These are phyloP conservation scores for Patella ulyssiponensis DNA, from an alignment of 2,888 invertebrate genomes.

Conservation along the genomic window DNA sequence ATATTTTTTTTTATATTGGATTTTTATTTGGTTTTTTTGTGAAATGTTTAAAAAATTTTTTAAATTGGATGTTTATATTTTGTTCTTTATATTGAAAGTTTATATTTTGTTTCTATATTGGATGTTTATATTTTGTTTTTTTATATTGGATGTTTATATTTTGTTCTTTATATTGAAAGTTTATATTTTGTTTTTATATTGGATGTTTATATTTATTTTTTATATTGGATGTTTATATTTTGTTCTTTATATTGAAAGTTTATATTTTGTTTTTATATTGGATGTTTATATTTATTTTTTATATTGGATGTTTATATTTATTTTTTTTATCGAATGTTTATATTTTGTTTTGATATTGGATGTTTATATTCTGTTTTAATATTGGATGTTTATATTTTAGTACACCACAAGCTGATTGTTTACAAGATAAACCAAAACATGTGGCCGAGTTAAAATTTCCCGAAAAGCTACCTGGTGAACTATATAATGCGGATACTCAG, in stretches of 20 bases:
- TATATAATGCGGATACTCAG: slow-evolving; percentile 60
- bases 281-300: neutral
- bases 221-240: neutral
- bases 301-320: neutral
- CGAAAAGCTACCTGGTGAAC: slow-evolving; percentile 56
- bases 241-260: no score
- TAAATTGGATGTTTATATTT: neutral
- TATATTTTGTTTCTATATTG: no score
- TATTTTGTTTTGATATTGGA: neutral
- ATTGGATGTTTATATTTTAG: slow-evolving; percentile 33
- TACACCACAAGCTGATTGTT: slow-evolving; percentile 56
- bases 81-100: no score
- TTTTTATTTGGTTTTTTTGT: no score
- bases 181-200: neutral
- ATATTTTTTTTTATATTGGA: no score
- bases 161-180: no score
- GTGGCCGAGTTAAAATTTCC: slow-evolving; percentile 62
- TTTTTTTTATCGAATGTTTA: no score
- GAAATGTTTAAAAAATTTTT: no score
- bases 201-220: neutral
- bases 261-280: neutral
- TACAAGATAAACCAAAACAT: slow-evolving; percentile 54
- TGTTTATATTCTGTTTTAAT: neutral
- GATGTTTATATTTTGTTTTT: no score
- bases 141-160: no score